Evolutionary conservation across 2,113 vertebrate genomes (phyloP).

Genomic region (Oreochromis niloticus): DNA sequence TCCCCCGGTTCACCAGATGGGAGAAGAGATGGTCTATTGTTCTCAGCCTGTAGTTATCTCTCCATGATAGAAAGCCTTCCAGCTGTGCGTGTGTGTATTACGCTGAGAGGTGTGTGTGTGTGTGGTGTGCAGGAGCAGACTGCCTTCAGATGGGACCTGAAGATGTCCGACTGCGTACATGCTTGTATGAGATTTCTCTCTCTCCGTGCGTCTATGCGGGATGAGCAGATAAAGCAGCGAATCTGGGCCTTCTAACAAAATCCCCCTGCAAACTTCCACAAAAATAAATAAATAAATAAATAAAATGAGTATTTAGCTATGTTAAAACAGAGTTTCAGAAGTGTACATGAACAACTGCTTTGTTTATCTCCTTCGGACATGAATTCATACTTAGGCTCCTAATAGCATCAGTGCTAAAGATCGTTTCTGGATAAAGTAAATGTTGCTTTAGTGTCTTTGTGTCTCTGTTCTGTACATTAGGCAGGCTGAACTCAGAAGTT

Average conservation of each 20-base stretch:
- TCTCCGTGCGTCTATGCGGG: not conserved
- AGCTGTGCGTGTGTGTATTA: constrained; percentile 43
- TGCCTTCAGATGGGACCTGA: constrained; percentile 43
- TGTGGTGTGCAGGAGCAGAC: constrained; percentile 1
- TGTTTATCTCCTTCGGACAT: not conserved
- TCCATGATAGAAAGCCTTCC: constrained; percentile 58
- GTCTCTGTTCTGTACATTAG: not conserved
- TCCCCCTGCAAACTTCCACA: not conserved
- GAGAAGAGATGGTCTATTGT: constrained; percentile 70
- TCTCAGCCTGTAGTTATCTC: constrained; percentile 67
- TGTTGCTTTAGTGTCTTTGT: not conserved
- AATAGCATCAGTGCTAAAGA: not conserved
- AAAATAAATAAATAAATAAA: not conserved
- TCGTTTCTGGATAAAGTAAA: not conserved
- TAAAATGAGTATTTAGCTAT: not conserved
- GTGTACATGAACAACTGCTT: not conserved
- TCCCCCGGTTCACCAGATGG: constrained; percentile 70
- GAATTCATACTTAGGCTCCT: not conserved
- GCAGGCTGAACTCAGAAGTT: not conserved
- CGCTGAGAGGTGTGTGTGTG: not conserved
- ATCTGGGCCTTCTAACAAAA: not conserved
- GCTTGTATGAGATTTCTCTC: not conserved
- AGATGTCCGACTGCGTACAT: constrained; percentile 15
- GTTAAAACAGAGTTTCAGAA: not conserved
- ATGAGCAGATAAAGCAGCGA: not conserved